Base-by-base conservation (phyloP, 2,797 vertebrate genomes). In the Oceanodroma leucorhoa region DNA sequence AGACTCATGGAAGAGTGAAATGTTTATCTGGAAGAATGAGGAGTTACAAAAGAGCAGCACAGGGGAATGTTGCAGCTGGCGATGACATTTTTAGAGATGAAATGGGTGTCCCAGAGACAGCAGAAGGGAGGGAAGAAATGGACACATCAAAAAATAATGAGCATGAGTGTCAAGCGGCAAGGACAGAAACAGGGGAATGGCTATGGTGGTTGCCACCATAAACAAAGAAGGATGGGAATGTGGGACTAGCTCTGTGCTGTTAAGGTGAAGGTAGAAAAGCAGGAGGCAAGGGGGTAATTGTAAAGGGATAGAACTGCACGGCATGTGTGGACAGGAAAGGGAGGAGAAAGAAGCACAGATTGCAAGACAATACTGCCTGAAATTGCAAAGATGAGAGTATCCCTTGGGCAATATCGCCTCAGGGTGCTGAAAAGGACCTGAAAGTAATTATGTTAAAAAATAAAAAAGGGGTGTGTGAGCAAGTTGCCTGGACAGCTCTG, bases 381-480 rank as follows among this genome's bases (percentile, higher is more conserved):
- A 13, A 32, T 41, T 57, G 58, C 62, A 72, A 81, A 75, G 45
- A 84, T 34, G 60, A 71, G 61, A 55, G 12, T 75, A 21, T 22
- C 7, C 14, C 8, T 83, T 34, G 22, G 67, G 26, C 41, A 61
- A 76, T 29, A 38, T 50, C 62, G 32, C 62, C 18, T 83, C 40
- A 50, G 64, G 8, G 13, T 51, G 12, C 64, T 90, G 72, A 73
- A 90, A 79, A 51, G 10, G 30, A 61, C 30, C 11, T 9, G 19
- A 50, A 92, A 61, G 10, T 67, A 61, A 38, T 10, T n/a, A 24
- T 12, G n/a, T 62, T n/a, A 0, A 14, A 46, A 54, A 71, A 30
- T n/a, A 46, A 32, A 14, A 36, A 32, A 0, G 6, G 38, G 12
- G 12, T 1, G 10, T 1, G 8, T 24, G 11, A 77, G 17, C 19